Evolutionary conservation across 2,888 invertebrate species (phyloP), one percentile per base, ranked within the genome.

Genomic region (Sinhomidia bicolor): DNA sequence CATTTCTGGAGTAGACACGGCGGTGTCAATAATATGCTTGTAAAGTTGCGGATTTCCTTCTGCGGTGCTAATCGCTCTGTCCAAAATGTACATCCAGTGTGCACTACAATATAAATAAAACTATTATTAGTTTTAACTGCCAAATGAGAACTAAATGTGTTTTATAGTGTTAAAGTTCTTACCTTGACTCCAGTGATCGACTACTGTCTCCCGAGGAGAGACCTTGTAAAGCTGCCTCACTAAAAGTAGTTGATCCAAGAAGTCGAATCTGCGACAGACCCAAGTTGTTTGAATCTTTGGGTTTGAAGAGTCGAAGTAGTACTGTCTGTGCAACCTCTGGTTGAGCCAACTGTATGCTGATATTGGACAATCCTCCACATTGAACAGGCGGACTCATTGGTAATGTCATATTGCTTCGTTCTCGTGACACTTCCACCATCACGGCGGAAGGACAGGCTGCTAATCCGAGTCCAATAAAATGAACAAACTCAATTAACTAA

Each of bases 371-470:
- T 87, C 98, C 98, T 90, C 97, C 96, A 2, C 98, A 98, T 91
- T 96, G 95, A 93, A 97, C 95, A 0, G 98, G 98, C 26, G 97
- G 96, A 90, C 97, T 79, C 97, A 98, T 95, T 1, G 98, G 98
- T 1, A 97, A 96, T 32, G 97, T 94, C 5, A 96, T 96, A 23
- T 96, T 94, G 71, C 96, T 96, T 86, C 96, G 96, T 93, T 97
- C 97, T 0, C 97, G 95, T 0, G 97, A 96, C 86, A 96, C 96
- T 94, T 98, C 98, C 88, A 98, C 94, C 12, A 97, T 97, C 26
- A 98, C 97, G 3, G 97, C 97, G 74, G 97, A 97, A 0, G 98
- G 98, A 92, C 98, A 98, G 0, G 98, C 96, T 96, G 93, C 20
- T 93, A 93, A 76, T 57, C 62, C 74, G 54, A 85, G 51, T 57